Evolutionary conservation across 2,888 invertebrate genomes (phyloP).

Genomic region (Drosophila putrida): DNA sequence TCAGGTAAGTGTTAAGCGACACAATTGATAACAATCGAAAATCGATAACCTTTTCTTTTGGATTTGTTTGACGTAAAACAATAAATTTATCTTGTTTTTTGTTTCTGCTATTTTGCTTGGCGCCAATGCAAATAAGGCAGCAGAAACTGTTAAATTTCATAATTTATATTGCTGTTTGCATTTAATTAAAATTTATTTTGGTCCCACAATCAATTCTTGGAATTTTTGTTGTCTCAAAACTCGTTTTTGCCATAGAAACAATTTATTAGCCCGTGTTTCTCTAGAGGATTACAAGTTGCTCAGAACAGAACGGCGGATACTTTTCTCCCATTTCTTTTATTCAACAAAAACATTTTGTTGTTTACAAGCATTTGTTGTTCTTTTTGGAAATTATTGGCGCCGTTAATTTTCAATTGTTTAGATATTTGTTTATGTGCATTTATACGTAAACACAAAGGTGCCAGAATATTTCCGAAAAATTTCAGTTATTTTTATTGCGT

Average conservation of each 20-base stretch:
- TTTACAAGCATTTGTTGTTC: slow-evolving; percentile 42
- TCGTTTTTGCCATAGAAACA: slow-evolving; percentile 47
- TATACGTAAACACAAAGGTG: slow-evolving; percentile 15
- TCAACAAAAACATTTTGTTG: slow-evolving; percentile 16
- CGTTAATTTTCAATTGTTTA: slow-evolving; percentile 34
- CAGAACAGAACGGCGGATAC: slow-evolving; percentile 17
- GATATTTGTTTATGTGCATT: slow-evolving; percentile 4
- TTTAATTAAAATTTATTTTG: slow-evolving; percentile 52
- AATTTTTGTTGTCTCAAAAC: slow-evolving; percentile 44
- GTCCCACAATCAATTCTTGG: slow-evolving; percentile 25
- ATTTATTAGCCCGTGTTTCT: slow-evolving; percentile 54
- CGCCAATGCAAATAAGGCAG: slow-evolving; percentile 76
- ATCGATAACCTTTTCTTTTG: slow-evolving; percentile 20
- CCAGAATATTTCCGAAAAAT: slow-evolving; percentile 2
- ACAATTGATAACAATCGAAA: slow-evolving; percentile 3
- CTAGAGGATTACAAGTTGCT: slow-evolving; percentile 49
- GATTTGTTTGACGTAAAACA: slow-evolving; percentile 34
- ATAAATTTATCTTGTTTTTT: slow-evolving; percentile 43
- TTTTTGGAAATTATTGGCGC: slow-evolving; percentile 29
- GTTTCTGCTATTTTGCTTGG: slow-evolving; percentile 42
- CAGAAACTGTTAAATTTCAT: slow-evolving; percentile 53
- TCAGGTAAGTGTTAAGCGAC: slow-evolving; percentile 87
- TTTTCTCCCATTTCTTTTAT: slow-evolving; percentile 19
- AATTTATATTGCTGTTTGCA: slow-evolving; percentile 71
- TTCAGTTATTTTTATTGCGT: slow-evolving; percentile 11